Evolutionary conservation across 2,113 vertebrate genomes (phyloP).

Genomic region (Bubo blakistoni): DNA sequence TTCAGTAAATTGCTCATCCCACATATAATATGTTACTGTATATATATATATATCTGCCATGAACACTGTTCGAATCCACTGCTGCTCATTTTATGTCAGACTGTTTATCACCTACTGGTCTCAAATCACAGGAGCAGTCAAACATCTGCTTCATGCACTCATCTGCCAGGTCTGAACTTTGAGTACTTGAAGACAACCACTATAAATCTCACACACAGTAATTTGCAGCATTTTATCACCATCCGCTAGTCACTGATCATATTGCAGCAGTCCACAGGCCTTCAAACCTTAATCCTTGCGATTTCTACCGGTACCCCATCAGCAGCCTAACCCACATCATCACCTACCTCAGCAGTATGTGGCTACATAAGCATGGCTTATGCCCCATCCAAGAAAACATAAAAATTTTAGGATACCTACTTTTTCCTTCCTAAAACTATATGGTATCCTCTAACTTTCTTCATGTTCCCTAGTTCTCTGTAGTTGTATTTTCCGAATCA

Average conservation of each 20-base stretch:
- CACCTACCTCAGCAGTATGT: neutral
- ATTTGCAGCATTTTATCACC: neutral
- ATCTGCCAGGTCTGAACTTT: neutral
- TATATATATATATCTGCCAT: neutral
- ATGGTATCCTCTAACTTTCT: neutral
- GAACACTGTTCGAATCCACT: neutral
- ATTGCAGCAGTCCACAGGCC: neutral
- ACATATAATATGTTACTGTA: neutral
- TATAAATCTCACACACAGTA: neutral
- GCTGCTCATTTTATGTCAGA: neutral
- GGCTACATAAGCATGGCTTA: neutral
- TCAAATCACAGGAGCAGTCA: neutral
- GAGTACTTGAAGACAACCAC: neutral
- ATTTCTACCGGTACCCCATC: neutral
- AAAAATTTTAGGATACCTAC: neutral
- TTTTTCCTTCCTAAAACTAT: neutral
- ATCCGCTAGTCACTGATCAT: neutral
- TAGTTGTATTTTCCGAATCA: neutral
- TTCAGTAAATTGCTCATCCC: neutral
- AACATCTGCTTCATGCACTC: neutral
- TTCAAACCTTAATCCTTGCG: neutral
- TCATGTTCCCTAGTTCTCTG: neutral
- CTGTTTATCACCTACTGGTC: neutral
- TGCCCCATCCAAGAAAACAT: neutral
- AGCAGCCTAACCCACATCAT: neutral